Base-by-base conservation (phyloP, 2,888 invertebrate genomes). In the Notodonta dromedarius region DNA sequence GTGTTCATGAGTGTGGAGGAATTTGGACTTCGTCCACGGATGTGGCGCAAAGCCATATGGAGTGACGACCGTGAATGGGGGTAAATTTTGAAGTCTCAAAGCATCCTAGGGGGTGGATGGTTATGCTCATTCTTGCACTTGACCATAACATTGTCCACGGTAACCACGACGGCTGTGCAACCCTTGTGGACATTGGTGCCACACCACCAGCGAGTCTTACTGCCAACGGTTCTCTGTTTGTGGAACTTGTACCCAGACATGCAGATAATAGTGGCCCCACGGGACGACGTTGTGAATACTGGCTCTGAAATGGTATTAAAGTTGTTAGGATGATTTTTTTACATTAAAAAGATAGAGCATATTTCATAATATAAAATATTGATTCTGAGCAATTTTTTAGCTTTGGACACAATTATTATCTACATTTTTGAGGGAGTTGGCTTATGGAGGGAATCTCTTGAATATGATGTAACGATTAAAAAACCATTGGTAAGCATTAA, bases 201-300 rank as follows among this genome's bases (percentile, higher is more conserved):
- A 51, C 84, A 84, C 71, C 76, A 79, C 84, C 84, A 84, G 4
- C 78, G 62, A 0, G 70, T 71, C 58, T 77, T 78, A 5, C 57
- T 52, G 0, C 76, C 73, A 2, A 69, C 61, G 2, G 63, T 69
- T 0, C 82, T 72, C 8, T 85, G 83, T 24, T 79, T 75, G 46
- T 79, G 77, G 65, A 82, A 86, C 58, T 76, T 80, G 61, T 74
- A 80, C 0, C 83, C 81, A 44, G 69, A 61, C 0, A 79, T 59
- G 1, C 62, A 62, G 11, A 84, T 76, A 52, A 79, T 71, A 4
- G 65, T 69, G 0, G 69, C 69, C 14, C 71, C 71, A 32, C 69
- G 56, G 8, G 61, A 50, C 0, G 71, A 58, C 40, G 8, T 59
- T 9, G 14, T 56, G 46, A 69, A 69, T 58, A 58, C 24, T 55